These are phyloP conservation scores for Luidia sarsii DNA, from an alignment of 53 echinoderm and acorn worm species.

Conservation along the genomic window DNA sequence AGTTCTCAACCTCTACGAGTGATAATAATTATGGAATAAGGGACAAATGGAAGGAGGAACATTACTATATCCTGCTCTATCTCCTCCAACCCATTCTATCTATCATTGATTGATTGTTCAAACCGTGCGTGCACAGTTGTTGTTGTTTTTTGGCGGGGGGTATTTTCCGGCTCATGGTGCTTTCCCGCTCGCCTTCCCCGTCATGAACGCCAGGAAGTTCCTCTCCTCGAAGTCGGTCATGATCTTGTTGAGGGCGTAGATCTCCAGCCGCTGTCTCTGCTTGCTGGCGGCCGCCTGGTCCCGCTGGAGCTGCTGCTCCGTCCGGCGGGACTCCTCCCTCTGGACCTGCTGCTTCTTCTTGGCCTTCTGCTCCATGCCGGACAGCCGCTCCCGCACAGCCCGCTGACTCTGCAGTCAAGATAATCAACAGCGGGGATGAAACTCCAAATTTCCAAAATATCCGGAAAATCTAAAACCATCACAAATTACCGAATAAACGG, in stretches of 20 bases:
- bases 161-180: background rate
- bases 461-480: no score
- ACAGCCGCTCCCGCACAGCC: conserved; percentile 75
- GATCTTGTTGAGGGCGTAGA: conserved; percentile 95
- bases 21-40: no score
- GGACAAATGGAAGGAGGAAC: no score
- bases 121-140: no score
- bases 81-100: no score
- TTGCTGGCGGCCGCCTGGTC: conserved; percentile 52
- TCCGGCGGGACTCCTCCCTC: conserved; percentile 67
- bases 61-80: no score
- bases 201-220: conserved; percentile 74
- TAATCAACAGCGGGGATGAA: no score
- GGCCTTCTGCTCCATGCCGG: conserved; percentile 68
- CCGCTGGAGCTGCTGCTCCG: conserved; percentile 69
- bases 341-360: conserved; percentile 65
- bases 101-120: no score
- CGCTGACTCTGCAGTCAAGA: conserved; percentile 89
- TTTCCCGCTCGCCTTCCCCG: conserved; percentile 19
- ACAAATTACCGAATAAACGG: no score
- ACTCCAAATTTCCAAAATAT: no score
- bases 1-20: no score
- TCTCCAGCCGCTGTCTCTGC: conserved; percentile 79
- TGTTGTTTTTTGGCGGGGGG: no score
- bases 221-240: conserved; percentile 87